Base-by-base conservation (phyloP, 2,113 vertebrate genomes). In the Tachysurus fulvidraco region DNA sequence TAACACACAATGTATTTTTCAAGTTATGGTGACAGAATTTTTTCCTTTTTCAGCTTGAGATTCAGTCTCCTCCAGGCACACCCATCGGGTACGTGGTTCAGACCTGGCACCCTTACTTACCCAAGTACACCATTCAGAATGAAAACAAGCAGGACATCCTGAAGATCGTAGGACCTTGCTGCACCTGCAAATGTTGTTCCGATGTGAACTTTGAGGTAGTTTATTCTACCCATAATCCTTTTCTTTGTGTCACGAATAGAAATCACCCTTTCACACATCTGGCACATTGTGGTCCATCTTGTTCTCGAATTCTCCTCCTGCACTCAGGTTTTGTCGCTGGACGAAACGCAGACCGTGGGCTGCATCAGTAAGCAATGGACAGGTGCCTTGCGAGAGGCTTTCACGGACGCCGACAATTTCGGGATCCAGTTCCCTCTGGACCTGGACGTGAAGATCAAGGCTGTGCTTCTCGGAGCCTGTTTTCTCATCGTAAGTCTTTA, bases 201-300 rank as follows among this genome's bases (percentile, higher is more conserved):
- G 95, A 97, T 57, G 1, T 96, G 85, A 74, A 96, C 85, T 97
- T 98, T 92, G 93, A 97, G 93, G 96, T 97, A 85, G 36, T 9
- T 23, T 62, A 62, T 36, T 36, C 36, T 36, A 36, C 60, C 60
- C 60, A 62, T 64, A 64, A 64, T n/a, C 60, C 8, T 64, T n/a
- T 10, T n/a, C 23, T 64, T 64, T n/a, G 23, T 64, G 23, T n/a
- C 23, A 60, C 4, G 9, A 60, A 21, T 23, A 60, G 6, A 62
- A 30, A 30, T 17, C 21, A 0, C 11, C 25, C 62, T n/a, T 9
- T 36, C 25, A 64, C 19, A 21, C 57, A 55, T 55, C 19, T 60
- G 21, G 57, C 17, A 23, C 7, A 14, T 19, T 57, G 55, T 57
- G 62, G n/a, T 65, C 62, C 11, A 9, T 25, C 64, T n/a, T 12